Evolutionary conservation across 2,888 invertebrate species (phyloP).

Genomic region (Lycophotia porphyrea): DNA sequence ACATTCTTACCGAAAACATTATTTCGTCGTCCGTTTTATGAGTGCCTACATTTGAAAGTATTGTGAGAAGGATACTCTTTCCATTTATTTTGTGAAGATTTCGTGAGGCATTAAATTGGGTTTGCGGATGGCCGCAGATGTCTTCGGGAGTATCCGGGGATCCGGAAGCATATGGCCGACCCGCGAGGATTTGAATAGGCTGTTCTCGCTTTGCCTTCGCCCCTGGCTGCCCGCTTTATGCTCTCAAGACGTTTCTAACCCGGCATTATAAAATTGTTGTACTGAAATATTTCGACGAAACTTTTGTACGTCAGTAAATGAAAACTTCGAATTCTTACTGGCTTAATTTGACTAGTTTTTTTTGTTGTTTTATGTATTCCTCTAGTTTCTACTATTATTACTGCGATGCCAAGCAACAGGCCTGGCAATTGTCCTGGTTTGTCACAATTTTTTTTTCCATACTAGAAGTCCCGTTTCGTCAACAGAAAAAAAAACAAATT

Average conservation of each 20-base stretch:
- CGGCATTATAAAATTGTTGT: constrained; percentile 45
- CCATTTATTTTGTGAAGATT: constrained; percentile 84
- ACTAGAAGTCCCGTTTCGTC: too few species aligned
- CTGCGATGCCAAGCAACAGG: not conserved
- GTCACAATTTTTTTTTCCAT: too few species aligned
- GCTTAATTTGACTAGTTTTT: not conserved
- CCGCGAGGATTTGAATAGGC: constrained; percentile 78
- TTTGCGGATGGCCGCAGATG: constrained; percentile 84
- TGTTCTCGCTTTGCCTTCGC: constrained; percentile 59
- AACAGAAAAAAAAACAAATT: too few species aligned
- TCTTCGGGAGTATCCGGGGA: constrained; percentile 79
- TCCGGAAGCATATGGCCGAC: constrained; percentile 71
- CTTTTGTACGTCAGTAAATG: constrained; percentile 21
- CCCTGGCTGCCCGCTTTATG: constrained; percentile 51
- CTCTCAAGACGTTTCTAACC: constrained; percentile 36
- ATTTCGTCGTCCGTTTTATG: constrained; percentile 55
- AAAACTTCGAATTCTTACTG: not conserved
- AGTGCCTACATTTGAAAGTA: constrained; percentile 60
- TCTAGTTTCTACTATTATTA: not conserved
- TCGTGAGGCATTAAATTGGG: constrained; percentile 86
- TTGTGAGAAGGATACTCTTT: constrained; percentile 71
- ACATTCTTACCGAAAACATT: constrained; percentile 48
- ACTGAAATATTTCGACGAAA: constrained; percentile 21
- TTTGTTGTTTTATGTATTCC: not conserved
- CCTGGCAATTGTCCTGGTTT: too few species aligned